Percentiles rank a stretch among this genome's conserved stretches.
These are phyloP conservation scores for Diplolepis rosae DNA, from an alignment of 2,888 invertebrate genomes.

Conservation along the genomic window DNA sequence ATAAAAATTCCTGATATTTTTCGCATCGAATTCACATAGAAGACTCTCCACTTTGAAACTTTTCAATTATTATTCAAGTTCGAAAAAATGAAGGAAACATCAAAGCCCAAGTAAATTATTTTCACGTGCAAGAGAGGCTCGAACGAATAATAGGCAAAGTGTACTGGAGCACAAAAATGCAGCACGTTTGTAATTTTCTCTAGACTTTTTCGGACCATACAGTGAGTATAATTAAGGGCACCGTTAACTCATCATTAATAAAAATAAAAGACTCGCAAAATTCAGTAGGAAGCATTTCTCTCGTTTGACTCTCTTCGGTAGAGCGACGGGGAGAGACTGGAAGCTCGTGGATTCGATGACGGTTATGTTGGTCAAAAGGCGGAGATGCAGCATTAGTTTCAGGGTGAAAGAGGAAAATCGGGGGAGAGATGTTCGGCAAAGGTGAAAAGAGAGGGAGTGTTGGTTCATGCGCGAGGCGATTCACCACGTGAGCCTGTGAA, in stretches of 20 bases:
- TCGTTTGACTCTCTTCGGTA: background rate
- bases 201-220: conserved; percentile 1
- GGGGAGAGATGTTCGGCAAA: conserved; percentile 29
- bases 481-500: conserved; percentile 71
- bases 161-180: conserved; percentile 19
- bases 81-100: background rate
- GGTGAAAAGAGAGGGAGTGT: conserved; percentile 48
- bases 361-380: background rate
- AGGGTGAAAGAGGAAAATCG: conserved; percentile 31
- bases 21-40: too few relatives aligned
- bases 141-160: background rate
- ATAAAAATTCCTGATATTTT: too few relatives aligned
- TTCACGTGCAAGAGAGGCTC: background rate
- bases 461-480: conserved; percentile 68
- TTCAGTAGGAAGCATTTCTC: conserved; percentile 1
- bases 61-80: too few relatives aligned
- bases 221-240: background rate
- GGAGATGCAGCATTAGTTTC: conserved; percentile 30
- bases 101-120: background rate
- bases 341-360: conserved; percentile 14
- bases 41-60: too few relatives aligned
- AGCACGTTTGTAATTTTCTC: conserved; percentile 13
- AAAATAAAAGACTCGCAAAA: background rate
- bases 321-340: conserved; percentile 34
- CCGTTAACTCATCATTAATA: conserved; percentile 13